Conservation (phyloP, 2,797 vertebrate species). For the Rhyacichthys aspro region DNA sequence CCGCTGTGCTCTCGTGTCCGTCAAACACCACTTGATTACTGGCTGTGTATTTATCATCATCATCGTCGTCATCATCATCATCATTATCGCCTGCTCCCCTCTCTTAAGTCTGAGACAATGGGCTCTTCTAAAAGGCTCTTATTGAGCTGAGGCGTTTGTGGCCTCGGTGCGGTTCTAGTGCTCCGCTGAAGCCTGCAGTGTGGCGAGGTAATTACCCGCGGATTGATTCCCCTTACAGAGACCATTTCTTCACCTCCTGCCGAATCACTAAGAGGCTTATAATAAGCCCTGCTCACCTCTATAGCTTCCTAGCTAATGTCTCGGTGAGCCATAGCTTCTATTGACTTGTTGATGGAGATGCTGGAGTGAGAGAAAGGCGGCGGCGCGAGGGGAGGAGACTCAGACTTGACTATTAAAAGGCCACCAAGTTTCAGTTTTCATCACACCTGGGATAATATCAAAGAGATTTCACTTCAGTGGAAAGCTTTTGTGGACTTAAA, state of each 20-base stretch:
- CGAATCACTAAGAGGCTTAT: conserved; percentile 79
- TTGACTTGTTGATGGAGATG: conserved; percentile 81
- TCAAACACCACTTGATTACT: conserved; percentile 76
- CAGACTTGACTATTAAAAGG: conserved; percentile 55
- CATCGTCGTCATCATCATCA: conserved; percentile 34
- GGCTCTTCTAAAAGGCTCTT: conserved; percentile 65
- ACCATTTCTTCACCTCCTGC: conserved; percentile 77
- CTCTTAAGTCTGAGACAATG: conserved; percentile 78
- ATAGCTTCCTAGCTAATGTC: conserved; percentile 71
- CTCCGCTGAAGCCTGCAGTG: conserved; percentile 57
- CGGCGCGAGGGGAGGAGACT: conserved; percentile 44
- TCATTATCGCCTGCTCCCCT: conserved; percentile 60
- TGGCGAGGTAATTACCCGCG: conserved; percentile 70
- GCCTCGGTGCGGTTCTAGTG: conserved; percentile 42
- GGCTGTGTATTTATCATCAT: conserved; percentile 72
- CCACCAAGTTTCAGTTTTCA: conserved; percentile 57
- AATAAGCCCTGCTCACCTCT: conserved; percentile 78
- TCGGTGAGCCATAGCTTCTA: conserved; percentile 58
- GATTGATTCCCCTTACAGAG: conserved; percentile 74
- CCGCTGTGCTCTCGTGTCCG: conserved; percentile 59
- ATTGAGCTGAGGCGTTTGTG: conserved; percentile 61
- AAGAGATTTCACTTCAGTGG: conserved; percentile 38
- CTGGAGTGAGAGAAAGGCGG: conserved; percentile 56
- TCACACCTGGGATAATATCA: conserved; percentile 43
- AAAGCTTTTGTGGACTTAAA: conserved; percentile 57